These are phyloP conservation scores for Nesospiza acunhae DNA, from an alignment of 2,113 vertebrate genomes.

Conservation along the genomic window DNA sequence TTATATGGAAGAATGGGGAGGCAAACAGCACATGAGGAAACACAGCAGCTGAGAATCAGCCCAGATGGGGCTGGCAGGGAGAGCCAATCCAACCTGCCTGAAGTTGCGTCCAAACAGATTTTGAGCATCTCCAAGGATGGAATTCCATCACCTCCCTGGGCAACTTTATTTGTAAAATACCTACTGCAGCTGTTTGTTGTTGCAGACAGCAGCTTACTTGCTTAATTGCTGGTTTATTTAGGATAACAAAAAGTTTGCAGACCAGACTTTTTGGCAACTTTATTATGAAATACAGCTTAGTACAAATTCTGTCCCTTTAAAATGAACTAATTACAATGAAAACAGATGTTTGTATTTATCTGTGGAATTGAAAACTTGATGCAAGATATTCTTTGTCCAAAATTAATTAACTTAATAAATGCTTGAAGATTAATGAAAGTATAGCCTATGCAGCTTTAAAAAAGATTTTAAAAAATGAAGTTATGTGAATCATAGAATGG, in stretches of 20 bases:
- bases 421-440: not conserved
- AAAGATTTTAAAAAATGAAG: not conserved
- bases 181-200: not conserved
- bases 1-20: not conserved
- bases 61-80: not conserved
- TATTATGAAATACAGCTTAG: not conserved
- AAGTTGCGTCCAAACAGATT: accelerated
- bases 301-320: not conserved
- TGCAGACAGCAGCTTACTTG: not conserved
- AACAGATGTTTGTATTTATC: not conserved
- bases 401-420: slow-evolving; percentile 4
- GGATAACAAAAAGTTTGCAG: not conserved
- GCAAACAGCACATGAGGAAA: not conserved
- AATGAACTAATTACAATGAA: not conserved
- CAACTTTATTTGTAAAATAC: not conserved
- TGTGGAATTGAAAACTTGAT: not conserved
- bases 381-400: not conserved
- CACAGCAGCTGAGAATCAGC: not conserved
- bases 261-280: not conserved
- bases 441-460: not conserved
- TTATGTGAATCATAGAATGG: not conserved
- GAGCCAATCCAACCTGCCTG: not conserved
- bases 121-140: not conserved
- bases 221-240: not conserved
- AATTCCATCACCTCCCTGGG: not conserved